Percentiles rank a stretch among this genome's conserved stretches.
These are phyloP conservation scores for Diphyllodes magnificus DNA, from an alignment of 2,113 vertebrate species.

Conservation along the genomic window DNA sequence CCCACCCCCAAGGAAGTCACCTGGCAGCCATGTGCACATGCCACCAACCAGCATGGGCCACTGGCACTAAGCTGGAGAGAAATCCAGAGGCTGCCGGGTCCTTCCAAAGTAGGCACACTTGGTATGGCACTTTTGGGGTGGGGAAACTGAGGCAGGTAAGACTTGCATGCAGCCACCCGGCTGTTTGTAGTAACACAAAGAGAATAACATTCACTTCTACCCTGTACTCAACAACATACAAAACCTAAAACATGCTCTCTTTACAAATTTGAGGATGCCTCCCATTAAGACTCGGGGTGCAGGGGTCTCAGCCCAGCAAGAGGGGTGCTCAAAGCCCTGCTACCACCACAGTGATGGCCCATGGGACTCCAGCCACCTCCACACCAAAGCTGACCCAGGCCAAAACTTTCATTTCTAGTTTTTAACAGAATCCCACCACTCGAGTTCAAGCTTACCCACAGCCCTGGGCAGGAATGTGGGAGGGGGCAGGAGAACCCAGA, in stretches of 20 bases:
- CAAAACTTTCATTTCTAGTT: neutral
- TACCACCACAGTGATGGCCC: neutral
- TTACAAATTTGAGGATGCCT: neutral
- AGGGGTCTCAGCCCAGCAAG: neutral
- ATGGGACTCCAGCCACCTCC: accelerated
- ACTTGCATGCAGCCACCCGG: neutral
- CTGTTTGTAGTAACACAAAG: neutral
- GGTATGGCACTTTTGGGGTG: neutral
- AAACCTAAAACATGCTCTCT: neutral
- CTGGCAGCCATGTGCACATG: neutral
- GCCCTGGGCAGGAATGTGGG: neutral
- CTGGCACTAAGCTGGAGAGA: neutral
- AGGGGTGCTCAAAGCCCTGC: neutral
- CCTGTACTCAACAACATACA: neutral
- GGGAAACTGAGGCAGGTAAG: neutral
- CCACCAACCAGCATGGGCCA: neutral
- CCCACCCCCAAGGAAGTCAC: neutral
- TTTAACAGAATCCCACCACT: neutral
- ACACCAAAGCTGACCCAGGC: neutral
- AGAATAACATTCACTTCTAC: neutral
- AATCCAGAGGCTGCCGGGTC: neutral
- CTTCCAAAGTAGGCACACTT: neutral
- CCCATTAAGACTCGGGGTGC: neutral
- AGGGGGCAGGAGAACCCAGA: neutral
- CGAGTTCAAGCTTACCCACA: accelerated